Evolutionary conservation across 2,888 invertebrate genomes (phyloP), one percentile per base, ranked within the genome.

Genomic region (Euplagia quadripunctaria): DNA sequence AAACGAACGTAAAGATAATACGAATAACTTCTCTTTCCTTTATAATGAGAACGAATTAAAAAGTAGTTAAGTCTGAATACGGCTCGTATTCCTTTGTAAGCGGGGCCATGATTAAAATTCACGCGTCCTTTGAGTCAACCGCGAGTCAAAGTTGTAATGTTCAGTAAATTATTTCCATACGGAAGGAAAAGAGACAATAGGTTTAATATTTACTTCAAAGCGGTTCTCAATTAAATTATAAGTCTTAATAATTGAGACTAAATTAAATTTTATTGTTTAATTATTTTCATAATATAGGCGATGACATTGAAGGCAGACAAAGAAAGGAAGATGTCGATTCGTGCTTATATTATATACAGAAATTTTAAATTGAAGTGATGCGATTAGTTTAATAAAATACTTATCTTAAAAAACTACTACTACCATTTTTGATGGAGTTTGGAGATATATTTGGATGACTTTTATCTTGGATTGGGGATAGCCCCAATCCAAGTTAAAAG

Each of bases 21-120:
- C 7, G 17, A 64, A 31, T 52, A 51, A 68, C 52, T 72, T 72
- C 46, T 46, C 64, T 73, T 64, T 69, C 65, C 55, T 65, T 73
- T 8, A 51, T 64, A 69, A 72, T 69, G 46, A 49, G 58, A 73
- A 69, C 69, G 49, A 73, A 69, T 73, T 73, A 65, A 73, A 65
- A 73, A 73, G 68, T 69, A 69, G 69, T 73, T 72, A 67, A 42
- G 49, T 46, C 20, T 71, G 66, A 66, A 51, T 73, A 72, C 52
- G 43, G 43, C 68, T 69, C 64, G 43, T 42, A 64, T 72, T 63
- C 46, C 49, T 31, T 64, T 16, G 64, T 20, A 46, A 70, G 42
- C n/a, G 42, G 41, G 55, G n/a, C 66, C 31, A n/a, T 66, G 55
- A 71, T 71, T 71, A 65, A 64, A 55, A 63, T 67, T 74, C 70